Evolutionary conservation across 1,140 invertebrate species (phyloP).

Genomic region (Paraescarpia echinospica): DNA sequence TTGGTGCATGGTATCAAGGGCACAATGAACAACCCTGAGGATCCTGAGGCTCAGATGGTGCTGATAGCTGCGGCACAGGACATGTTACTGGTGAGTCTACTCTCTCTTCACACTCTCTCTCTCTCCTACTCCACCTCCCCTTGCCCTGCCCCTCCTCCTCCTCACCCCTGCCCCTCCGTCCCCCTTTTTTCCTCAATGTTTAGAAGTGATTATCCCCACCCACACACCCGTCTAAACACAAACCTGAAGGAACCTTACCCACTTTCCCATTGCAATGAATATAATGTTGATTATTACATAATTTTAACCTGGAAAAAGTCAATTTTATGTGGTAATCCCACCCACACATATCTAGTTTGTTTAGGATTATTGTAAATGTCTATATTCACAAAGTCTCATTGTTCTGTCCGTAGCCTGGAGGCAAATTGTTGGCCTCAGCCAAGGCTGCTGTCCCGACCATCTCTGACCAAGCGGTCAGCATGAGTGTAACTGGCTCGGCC

Average conservation of each 20-base stretch:
- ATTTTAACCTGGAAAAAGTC: no score
- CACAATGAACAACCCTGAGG: slow-evolving; percentile 71
- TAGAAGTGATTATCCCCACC: no score
- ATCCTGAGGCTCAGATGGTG: slow-evolving; percentile 75
- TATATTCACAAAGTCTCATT: neutral
- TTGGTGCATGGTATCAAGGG: slow-evolving; percentile 81
- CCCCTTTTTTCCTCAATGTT: neutral
- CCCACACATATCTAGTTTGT: neutral
- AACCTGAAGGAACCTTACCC: no score
- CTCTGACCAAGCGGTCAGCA: slow-evolving; percentile 74
- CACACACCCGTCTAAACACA: no score
- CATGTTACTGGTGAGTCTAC: slow-evolving; percentile 3
- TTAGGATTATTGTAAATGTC: neutral
- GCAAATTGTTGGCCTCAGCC: slow-evolving; percentile 71
- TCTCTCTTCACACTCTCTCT: neutral
- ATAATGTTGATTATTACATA: neutral
- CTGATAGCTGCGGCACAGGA: slow-evolving; percentile 63
- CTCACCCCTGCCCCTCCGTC: neutral
- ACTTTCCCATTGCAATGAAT: no score
- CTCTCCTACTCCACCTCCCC: no score
- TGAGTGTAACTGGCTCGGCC: slow-evolving; percentile 72
- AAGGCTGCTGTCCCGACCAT: slow-evolving; percentile 84
- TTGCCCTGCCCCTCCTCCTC: no score
- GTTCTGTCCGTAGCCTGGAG: slow-evolving; percentile 59
- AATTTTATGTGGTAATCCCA: neutral